phyloP scores from a whole-genome alignment of 2,888 invertebrate species.

The Folsomia candida region DNA sequence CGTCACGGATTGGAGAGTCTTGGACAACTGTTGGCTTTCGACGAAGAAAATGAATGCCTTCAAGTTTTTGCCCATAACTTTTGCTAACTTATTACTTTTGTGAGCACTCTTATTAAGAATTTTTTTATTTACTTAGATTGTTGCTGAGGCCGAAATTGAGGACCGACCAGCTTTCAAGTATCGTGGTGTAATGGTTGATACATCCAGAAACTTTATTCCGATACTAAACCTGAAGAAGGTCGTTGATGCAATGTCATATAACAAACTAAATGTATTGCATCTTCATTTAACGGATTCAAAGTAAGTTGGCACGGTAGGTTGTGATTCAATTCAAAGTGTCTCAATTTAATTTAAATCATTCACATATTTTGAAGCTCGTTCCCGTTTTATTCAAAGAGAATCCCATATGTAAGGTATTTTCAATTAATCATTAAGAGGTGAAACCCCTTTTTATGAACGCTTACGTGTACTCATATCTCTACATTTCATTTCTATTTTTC shows the following conservation, averaged over 20 bases:
- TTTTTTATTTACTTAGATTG: constrained; percentile 54
- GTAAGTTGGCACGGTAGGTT: not conserved
- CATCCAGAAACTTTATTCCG: constrained; percentile 58
- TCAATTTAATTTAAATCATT: not conserved
- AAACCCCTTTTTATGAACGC: not conserved
- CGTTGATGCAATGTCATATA: constrained; percentile 80
- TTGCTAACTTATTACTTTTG: not conserved
- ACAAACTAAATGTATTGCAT: constrained; percentile 65
- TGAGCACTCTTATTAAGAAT: not conserved
- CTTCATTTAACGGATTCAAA: too few species aligned
- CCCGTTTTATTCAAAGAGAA: constrained; percentile 56
- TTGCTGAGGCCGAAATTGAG: constrained; percentile 63
- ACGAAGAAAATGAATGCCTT: constrained; percentile 55
- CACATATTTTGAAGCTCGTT: constrained; percentile 56
- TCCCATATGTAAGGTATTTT: constrained; percentile 52
- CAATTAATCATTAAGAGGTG: not conserved
- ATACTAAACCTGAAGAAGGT: constrained; percentile 67
- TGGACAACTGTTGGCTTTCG: constrained; percentile 58
- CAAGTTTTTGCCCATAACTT: too few species aligned
- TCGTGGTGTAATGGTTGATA: constrained; percentile 61
- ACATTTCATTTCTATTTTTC: too few species aligned
- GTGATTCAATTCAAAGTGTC: not conserved
- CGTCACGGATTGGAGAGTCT: constrained; percentile 48
- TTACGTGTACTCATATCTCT: not conserved
- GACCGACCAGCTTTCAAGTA: constrained; percentile 62